A percentile compares a stretch with the other conserved stretches of the same genome.
Conservation (phyloP, 1,140 invertebrate genomes). For the Cylas formicarius region DNA sequence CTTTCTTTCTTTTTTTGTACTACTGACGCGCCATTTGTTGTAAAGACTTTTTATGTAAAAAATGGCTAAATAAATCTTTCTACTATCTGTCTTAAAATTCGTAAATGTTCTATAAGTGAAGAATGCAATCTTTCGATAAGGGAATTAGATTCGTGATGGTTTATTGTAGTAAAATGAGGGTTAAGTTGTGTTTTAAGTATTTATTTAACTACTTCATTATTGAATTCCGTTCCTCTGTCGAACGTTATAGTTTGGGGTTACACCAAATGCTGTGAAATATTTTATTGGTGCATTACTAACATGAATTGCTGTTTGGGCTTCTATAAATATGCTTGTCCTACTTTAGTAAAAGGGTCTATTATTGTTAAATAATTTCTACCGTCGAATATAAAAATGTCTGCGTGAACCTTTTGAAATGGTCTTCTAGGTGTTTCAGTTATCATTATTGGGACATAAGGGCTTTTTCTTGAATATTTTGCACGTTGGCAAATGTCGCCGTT, state of each 20-base stretch:
- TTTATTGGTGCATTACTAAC: constrained; percentile 17
- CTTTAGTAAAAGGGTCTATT: constrained; percentile 17
- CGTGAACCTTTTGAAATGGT: constrained; percentile 16
- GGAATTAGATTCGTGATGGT: constrained; percentile 35
- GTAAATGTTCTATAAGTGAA: constrained; percentile 30
- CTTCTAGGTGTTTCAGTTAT: no score
- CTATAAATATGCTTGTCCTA: constrained; percentile 15
- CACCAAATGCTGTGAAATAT: constrained; percentile 19
- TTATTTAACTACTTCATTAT: constrained; percentile 27
- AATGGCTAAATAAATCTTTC: no score
- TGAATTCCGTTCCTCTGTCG: constrained; percentile 28
- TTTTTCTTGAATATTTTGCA: no score
- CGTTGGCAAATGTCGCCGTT: no score
- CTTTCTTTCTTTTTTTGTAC: no score
- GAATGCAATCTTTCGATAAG: constrained; percentile 29
- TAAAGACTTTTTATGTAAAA: no score
- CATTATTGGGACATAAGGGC: no score
- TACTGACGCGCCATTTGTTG: no score
- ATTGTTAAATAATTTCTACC: constrained; percentile 16
- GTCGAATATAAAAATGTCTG: constrained; percentile 15
- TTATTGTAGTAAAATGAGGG: constrained; percentile 36
- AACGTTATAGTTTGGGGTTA: constrained; percentile 20
- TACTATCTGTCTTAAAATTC: constrained; percentile 28
- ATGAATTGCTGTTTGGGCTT: constrained; percentile 7
- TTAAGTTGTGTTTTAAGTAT: constrained; percentile 28